Base-by-base conservation (phyloP, 2,113 vertebrate genomes). In the Xiphophorus hellerii region DNA sequence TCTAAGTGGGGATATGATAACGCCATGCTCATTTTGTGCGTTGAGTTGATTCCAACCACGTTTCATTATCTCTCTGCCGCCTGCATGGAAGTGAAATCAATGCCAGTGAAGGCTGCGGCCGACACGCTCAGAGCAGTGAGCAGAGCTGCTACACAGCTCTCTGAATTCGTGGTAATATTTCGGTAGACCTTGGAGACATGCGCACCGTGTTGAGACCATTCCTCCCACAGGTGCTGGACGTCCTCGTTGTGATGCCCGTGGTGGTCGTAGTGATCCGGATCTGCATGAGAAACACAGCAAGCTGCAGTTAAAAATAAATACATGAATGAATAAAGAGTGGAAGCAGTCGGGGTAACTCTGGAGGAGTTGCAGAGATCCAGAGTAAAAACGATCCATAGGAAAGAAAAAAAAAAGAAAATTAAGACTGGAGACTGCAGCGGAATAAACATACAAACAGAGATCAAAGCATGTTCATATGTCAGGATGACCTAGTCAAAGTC, bases 191-290 rank as follows among this genome's bases (percentile, higher is more conserved):
- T 1, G 66, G 30, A 42, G 39, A 39, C 35, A 37, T 66, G 76
- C 87, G 35, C 83, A 95, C 94, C 93, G 25, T 93, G 93, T 13
- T 92, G 76, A 1, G 93, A 93, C 93, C 92, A 95, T 62, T 95
- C 90, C 2, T 95, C 85, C 93, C 93, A 94, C 64, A 93, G 88
- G 71, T 90, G 93, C 71, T 90, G 90, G 51, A 80, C 64, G 4
- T 93, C 89, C 31, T 89, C 86, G 0, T 83, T 81, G 5, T 79
- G 76, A 69, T 81, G 78, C 7, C 86, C 74, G 13, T 83, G 88
- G 15, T 58, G 51, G 25, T 58, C 51, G 25, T 58, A 58, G 22
- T 88, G 90, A 28, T 76, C 76, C 30, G 78, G 78, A 60, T 87
- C 90, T 89, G 82, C 11, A 33, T n/a, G 8, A 37, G 37, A 69